Evolutionary conservation across 2,113 vertebrate species (phyloP).

Genomic region (Polyodon spathula): DNA sequence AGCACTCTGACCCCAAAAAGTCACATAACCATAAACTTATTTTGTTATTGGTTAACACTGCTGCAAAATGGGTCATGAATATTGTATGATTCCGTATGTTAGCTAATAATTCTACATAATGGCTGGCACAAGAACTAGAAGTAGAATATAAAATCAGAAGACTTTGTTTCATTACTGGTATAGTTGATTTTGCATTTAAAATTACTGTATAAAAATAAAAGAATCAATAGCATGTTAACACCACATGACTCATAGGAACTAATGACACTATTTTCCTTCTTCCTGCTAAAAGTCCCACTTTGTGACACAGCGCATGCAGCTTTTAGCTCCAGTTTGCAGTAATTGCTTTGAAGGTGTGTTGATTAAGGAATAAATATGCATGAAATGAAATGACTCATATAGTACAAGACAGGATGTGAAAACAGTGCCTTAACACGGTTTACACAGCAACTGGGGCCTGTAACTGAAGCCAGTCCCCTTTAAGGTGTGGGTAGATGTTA

Average conservation of each 20-base stretch:
- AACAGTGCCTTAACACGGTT: constrained; percentile 33
- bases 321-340: neutral
- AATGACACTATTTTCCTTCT: neutral
- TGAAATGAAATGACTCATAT: constrained; percentile 39
- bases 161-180: neutral
- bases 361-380: constrained; percentile 28
- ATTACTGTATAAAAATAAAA: neutral
- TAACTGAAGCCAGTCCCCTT: constrained; percentile 18
- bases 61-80: no score
- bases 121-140: no score
- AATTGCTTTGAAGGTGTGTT: neutral
- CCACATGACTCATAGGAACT: neutral
- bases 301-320: neutral
- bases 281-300: neutral
- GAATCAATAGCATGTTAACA: neutral
- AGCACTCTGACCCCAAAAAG: no score
- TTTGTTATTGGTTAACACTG: no score
- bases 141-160: neutral
- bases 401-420: constrained; percentile 26
- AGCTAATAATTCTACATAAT: no score
- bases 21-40: no score
- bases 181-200: neutral
- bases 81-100: no score
- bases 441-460: constrained; percentile 40
- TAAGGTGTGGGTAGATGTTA: constrained; percentile 3